A percentile compares a stretch with the other conserved stretches of the same genome.
Evolutionary conservation across 2,888 invertebrate species (phyloP).

Genomic region (Drosophila peninsularis): DNA sequence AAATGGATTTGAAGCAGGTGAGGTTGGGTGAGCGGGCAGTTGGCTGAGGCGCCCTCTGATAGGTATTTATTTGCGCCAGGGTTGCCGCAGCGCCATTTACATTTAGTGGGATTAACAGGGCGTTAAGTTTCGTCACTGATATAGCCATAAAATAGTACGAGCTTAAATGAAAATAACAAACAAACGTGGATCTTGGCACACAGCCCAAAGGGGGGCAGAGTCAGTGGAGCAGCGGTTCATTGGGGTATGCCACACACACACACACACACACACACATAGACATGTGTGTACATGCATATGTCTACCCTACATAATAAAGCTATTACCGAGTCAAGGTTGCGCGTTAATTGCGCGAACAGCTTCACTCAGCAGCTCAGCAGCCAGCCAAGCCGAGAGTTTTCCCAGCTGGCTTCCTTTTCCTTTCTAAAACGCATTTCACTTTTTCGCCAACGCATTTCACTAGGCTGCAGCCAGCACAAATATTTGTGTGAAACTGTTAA

Average conservation of each 20-base stretch:
- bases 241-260: slow-evolving; percentile 2
- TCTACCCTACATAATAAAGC: slow-evolving; percentile 41
- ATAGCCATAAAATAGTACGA: slow-evolving; percentile 36
- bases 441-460: slow-evolving; percentile 63
- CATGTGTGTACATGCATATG: not conserved
- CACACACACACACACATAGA: not conserved
- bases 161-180: slow-evolving; percentile 34
- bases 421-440: slow-evolving; percentile 78
- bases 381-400: slow-evolving; percentile 18
- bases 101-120: slow-evolving; percentile 79
- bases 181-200: slow-evolving; percentile 43
- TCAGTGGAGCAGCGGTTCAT: slow-evolving; percentile 20
- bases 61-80: slow-evolving; percentile 71
- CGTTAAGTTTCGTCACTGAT: slow-evolving; percentile 75
- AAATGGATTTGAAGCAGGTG: not conserved
- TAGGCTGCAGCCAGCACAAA: slow-evolving; percentile 43
- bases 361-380: not conserved
- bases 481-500: slow-evolving; percentile 67
- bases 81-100: slow-evolving; percentile 56
- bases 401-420: slow-evolving; percentile 62
- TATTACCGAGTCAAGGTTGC: slow-evolving; percentile 76
- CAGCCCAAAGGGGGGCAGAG: slow-evolving; percentile 27
- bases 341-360: slow-evolving; percentile 43
- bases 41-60: slow-evolving; percentile 4
- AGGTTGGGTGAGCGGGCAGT: not conserved